These are phyloP conservation scores for Polypterus bichir DNA, from an alignment of 2,113 vertebrate species.

Conservation along the genomic window DNA sequence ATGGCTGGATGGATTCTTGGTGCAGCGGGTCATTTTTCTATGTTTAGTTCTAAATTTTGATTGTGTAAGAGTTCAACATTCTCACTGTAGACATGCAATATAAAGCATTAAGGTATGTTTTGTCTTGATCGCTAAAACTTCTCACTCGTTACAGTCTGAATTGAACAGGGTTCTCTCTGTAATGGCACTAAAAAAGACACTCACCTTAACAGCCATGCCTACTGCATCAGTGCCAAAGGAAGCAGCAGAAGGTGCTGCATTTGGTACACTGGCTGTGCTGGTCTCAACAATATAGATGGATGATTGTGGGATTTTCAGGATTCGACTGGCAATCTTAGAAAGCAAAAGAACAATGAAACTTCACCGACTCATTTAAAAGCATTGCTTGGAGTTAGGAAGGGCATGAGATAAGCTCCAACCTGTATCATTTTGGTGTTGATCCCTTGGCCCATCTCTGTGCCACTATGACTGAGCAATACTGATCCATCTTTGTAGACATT, in stretches of 20 bases:
- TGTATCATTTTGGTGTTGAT: conserved; percentile 71
- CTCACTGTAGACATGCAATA: too few species aligned
- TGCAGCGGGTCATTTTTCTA: too few species aligned
- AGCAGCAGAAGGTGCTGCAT: conserved; percentile 53
- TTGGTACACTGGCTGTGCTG: conserved; percentile 64
- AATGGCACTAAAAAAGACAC: too few species aligned
- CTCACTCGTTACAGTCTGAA: too few species aligned
- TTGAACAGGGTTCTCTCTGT: too few species aligned
- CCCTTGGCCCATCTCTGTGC: conserved; percentile 69
- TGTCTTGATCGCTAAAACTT: background rate
- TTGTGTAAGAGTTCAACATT: too few species aligned
- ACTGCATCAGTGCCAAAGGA: conserved; percentile 74
- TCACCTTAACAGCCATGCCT: conserved; percentile 76
- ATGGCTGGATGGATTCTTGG: too few species aligned
- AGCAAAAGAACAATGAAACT: conserved; percentile 5
- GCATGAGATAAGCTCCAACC: conserved; percentile 26
- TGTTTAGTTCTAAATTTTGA: too few species aligned
- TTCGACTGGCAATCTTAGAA: conserved; percentile 68
- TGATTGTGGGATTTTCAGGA: conserved; percentile 59
- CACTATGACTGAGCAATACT: conserved; percentile 62
- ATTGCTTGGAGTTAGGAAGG: background rate
- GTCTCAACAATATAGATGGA: conserved; percentile 68
- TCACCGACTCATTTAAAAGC: background rate
- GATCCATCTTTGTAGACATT: conserved; percentile 71
- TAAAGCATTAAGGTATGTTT: background rate